These are phyloP conservation scores for Strongylocentrotus purpuratus DNA, from an alignment of 35 echinoderm and acorn worm genomes.

Conservation along the genomic window DNA sequence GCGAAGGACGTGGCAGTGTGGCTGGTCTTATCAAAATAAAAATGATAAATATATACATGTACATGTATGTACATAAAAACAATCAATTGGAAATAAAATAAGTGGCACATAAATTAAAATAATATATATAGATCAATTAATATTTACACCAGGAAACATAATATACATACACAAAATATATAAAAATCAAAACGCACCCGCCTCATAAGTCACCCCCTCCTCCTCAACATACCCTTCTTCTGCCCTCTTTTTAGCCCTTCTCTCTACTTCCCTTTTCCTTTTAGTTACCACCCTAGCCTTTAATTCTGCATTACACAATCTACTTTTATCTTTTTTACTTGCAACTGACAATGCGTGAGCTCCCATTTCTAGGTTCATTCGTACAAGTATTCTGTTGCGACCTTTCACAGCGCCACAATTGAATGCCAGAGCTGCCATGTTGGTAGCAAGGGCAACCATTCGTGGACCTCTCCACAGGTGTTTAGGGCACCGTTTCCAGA, in stretches of 20 bases:
- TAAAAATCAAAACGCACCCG: not conserved
- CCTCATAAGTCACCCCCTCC: conserved; percentile 12
- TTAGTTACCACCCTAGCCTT: not conserved
- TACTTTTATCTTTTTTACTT: not conserved
- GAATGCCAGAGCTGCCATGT: conserved; percentile 18
- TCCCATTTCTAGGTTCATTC: conserved; percentile 8
- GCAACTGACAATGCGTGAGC: conserved; percentile 22
- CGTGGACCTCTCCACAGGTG: conserved; percentile 27
- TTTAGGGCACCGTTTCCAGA: too few species aligned
- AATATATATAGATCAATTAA: conserved; percentile 22
- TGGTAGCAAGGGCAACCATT: conserved; percentile 17
- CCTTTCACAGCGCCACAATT: conserved; percentile 30
- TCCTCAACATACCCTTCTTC: not conserved
- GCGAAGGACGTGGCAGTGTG: not conserved
- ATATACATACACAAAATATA: not conserved
- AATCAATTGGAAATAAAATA: conserved; percentile 9
- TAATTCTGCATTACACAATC: not conserved
- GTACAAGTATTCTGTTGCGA: not conserved
- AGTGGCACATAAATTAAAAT: not conserved
- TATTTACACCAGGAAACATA: not conserved
- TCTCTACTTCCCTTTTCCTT: conserved; percentile 9
- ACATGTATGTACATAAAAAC: not conserved
- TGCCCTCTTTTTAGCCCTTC: too few species aligned
- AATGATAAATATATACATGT: not conserved
- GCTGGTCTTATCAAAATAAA: not conserved